Conservation (phyloP, 2,113 vertebrate species). For the Xenus cinereus region DNA sequence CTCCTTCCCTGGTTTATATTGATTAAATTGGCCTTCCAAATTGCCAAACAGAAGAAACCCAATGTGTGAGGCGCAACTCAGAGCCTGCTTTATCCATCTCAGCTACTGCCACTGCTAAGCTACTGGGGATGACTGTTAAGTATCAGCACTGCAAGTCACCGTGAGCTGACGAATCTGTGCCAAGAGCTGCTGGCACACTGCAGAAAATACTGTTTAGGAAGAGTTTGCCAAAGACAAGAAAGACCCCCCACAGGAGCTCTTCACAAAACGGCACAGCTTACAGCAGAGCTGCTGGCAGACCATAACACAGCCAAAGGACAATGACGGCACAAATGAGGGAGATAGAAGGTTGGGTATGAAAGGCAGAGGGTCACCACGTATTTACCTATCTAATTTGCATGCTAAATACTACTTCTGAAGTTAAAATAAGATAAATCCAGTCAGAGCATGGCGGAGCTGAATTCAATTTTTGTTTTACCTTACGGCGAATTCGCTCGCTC, state of each 20-base stretch:
- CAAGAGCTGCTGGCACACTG: slow-evolving; percentile 32
- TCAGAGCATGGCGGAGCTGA: not conserved
- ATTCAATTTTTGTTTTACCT: not conserved
- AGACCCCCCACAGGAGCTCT: slow-evolving; percentile 10
- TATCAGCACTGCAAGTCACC: slow-evolving; percentile 55
- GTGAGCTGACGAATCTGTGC: not conserved
- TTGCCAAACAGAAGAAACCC: not conserved
- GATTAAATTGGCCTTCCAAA: not conserved
- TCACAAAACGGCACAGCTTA: not conserved
- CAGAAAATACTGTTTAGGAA: slow-evolving; percentile 33
- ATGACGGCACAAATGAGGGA: not conserved
- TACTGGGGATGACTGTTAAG: slow-evolving; percentile 64
- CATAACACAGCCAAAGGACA: not conserved
- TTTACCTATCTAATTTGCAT: not conserved
- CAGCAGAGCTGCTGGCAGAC: slow-evolving; percentile 18
- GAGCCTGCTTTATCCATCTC: slow-evolving; percentile 12
- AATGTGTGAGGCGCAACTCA: not conserved
- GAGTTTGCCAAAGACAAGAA: slow-evolving; percentile 49
- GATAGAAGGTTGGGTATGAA: not conserved
- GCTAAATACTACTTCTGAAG: not conserved
- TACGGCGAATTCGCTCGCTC: not conserved
- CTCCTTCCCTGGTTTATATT: not conserved
- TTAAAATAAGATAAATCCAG: not conserved
- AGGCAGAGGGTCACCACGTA: not conserved
- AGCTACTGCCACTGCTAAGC: slow-evolving; percentile 20